phyloP scores from a whole-genome alignment of 2,797 vertebrate species.

The Acipenser transmontanus region DNA sequence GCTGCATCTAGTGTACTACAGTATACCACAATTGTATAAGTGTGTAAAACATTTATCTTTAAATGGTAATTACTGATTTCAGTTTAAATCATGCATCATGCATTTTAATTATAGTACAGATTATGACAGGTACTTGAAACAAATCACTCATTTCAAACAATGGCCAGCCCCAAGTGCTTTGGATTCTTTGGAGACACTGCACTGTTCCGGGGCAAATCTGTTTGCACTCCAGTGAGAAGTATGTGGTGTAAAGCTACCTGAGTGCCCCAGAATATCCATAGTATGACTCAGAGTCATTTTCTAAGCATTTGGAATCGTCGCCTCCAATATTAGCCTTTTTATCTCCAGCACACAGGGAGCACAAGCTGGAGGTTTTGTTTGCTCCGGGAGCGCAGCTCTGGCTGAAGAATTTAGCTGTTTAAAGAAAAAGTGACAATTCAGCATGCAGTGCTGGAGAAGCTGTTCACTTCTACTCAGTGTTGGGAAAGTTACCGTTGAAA shows the following conservation, averaged over 20 bases:
- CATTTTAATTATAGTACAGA: background rate
- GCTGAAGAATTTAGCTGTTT: conserved; percentile 49
- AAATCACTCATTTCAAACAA: background rate
- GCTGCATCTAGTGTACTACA: too few species aligned
- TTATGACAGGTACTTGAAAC: background rate
- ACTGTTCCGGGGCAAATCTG: background rate
- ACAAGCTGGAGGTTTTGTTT: conserved; percentile 39
- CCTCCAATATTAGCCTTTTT: conserved; percentile 25
- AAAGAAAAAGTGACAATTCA: conserved; percentile 13
- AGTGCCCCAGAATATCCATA: conserved; percentile 64
- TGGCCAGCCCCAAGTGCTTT: background rate
- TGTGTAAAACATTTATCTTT: too few species aligned
- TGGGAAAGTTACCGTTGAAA: too few species aligned
- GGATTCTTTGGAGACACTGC: background rate
- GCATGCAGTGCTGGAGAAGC: background rate
- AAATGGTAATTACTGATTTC: too few species aligned
- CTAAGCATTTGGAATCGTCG: conserved; percentile 44
- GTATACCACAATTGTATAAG: too few species aligned
- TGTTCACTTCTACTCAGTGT: too few species aligned
- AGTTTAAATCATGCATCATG: background rate
- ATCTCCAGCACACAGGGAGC: conserved; percentile 45
- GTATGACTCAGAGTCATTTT: conserved; percentile 45
- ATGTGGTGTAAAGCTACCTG: conserved; percentile 37
- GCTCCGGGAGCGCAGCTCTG: conserved; percentile 60
- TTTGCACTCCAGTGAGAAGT: background rate